Percentiles rank a stretch among this genome's conserved stretches.
These are phyloP conservation scores for Drosophila anomalata DNA, from an alignment of 2,888 invertebrate species.

Conservation along the genomic window DNA sequence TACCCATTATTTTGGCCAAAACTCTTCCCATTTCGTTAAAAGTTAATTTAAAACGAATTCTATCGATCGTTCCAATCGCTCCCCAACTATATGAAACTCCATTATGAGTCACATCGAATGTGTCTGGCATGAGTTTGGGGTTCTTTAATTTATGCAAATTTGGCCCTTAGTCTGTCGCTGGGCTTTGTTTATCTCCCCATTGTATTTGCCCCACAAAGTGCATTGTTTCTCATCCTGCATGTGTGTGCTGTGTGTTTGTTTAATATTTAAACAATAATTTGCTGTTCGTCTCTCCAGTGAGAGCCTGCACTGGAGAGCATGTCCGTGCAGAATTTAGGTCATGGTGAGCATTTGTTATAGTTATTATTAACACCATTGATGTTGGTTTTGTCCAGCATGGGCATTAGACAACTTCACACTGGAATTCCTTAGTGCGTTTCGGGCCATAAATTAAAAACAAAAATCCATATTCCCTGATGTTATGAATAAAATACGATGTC, in stretches of 20 bases:
- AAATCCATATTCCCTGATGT: neutral
- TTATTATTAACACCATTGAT: slow-evolving; percentile 39
- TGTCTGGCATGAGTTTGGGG: slow-evolving; percentile 3
- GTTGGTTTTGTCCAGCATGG: slow-evolving; percentile 13
- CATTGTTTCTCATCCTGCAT: slow-evolving; percentile 15
- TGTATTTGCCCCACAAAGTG: slow-evolving; percentile 31
- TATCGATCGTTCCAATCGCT: neutral
- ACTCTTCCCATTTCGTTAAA: neutral
- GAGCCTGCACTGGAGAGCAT: slow-evolving; percentile 27
- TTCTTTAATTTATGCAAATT: slow-evolving; percentile 39
- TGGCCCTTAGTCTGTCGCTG: slow-evolving; percentile 22
- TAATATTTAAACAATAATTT: slow-evolving; percentile 50
- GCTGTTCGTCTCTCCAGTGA: slow-evolving; percentile 9
- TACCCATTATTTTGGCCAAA: neutral
- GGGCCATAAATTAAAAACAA: slow-evolving; percentile 2
- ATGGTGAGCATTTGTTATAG: slow-evolving; percentile 49
- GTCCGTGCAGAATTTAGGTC: slow-evolving; percentile 37
- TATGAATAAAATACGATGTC: neutral
- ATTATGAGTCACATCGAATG: neutral
- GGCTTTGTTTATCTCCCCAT: slow-evolving; percentile 27
- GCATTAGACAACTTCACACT: slow-evolving; percentile 36
- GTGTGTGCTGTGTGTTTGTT: slow-evolving; percentile 19
- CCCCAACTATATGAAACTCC: neutral
- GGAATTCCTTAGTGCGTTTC: slow-evolving; percentile 7
- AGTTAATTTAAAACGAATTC: slow-evolving; percentile 1